Conservation (phyloP, 2,113 vertebrate species). For the Nettapus auritus region DNA sequence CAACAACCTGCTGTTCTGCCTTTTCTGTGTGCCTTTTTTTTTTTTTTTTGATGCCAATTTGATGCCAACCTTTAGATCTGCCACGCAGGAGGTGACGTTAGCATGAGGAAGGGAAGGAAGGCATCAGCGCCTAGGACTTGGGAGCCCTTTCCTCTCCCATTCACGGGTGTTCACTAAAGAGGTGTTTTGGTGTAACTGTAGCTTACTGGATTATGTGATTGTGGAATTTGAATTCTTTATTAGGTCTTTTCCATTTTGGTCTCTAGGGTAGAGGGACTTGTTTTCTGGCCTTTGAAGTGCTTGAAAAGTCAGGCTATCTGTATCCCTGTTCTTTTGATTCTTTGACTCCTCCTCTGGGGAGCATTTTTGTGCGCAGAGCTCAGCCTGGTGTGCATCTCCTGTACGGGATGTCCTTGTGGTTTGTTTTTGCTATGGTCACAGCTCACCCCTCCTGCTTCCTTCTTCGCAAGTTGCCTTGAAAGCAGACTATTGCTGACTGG, state of each 20-base stretch:
- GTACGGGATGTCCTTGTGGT: conserved; percentile 11
- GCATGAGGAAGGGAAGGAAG: not conserved
- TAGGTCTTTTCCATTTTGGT: conserved; percentile 52
- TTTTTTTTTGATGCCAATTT: not conserved
- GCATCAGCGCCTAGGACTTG: not conserved
- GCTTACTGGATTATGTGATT: conserved; percentile 61
- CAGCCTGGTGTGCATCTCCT: not conserved
- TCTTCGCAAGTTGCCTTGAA: not conserved
- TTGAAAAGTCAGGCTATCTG: conserved; percentile 48
- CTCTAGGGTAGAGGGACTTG: conserved; percentile 30
- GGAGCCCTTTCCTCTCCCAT: not conserved
- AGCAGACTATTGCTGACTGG: not conserved
- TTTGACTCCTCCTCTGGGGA: conserved; percentile 37
- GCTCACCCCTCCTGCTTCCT: not conserved
- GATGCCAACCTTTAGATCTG: not conserved
- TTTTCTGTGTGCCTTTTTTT: not conserved
- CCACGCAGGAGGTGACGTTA: not conserved
- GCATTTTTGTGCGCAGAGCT: not conserved
- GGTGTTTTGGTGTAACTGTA: conserved; percentile 58
- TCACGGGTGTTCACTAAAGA: conserved; percentile 21
- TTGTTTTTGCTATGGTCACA: not conserved
- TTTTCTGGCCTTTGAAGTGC: conserved; percentile 46
- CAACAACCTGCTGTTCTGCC: not conserved
- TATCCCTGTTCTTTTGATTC: conserved; percentile 32
- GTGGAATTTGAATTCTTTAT: conserved; percentile 61